A percentile compares a stretch with the other conserved stretches of the same genome.
Evolutionary conservation across 2,113 vertebrate genomes (phyloP).

Genomic region (Euleptes europaea): DNA sequence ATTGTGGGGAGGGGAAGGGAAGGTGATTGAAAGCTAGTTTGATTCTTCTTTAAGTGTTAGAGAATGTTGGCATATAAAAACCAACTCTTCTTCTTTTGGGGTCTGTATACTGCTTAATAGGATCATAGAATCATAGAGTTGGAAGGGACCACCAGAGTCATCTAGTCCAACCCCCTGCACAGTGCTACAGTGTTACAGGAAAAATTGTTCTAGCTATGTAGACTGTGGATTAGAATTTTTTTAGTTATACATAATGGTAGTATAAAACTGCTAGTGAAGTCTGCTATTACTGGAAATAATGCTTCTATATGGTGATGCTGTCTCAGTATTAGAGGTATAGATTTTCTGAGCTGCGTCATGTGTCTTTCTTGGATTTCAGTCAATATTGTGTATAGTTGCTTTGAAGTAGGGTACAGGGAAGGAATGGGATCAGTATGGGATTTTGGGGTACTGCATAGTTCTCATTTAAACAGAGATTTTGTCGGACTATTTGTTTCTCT

Average conservation of each 20-base stretch:
- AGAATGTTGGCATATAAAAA: too few relatives aligned
- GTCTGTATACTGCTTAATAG: too few relatives aligned
- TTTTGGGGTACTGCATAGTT: neutral
- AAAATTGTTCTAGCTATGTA: neutral
- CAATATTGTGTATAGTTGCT: too few relatives aligned
- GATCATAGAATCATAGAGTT: too few relatives aligned
- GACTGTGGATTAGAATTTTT: neutral
- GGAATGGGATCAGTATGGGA: neutral
- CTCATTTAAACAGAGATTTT: neutral
- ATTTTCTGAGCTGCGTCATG: neutral
- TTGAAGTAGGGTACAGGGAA: neutral
- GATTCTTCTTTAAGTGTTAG: too few relatives aligned
- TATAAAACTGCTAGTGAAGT: neutral
- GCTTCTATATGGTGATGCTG: neutral
- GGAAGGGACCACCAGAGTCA: too few relatives aligned
- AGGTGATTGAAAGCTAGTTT: too few relatives aligned
- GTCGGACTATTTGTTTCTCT: neutral
- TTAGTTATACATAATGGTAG: neutral
- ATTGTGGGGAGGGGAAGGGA: too few relatives aligned
- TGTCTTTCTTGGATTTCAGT: neutral
- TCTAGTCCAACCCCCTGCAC: too few relatives aligned
- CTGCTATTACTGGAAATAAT: neutral
- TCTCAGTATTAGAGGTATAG: neutral
- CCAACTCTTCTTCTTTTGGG: too few relatives aligned
- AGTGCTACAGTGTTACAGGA: neutral